Conservation (phyloP, 2,888 invertebrate species). For the Cosmia trapezina region DNA sequence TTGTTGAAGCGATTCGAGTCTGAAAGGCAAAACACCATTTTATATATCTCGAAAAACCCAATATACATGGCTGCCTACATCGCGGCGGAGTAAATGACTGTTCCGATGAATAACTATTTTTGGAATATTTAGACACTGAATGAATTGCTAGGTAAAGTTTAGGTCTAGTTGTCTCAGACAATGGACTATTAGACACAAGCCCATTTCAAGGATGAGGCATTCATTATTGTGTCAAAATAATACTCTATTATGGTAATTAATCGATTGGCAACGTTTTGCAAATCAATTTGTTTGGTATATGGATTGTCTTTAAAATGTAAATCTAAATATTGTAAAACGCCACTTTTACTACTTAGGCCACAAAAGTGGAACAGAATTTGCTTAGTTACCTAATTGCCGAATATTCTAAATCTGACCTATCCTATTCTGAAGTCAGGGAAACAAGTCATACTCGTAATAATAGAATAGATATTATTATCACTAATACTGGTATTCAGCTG, state of each 20-base stretch:
- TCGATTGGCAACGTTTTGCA: constrained; percentile 3
- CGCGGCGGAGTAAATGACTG: constrained; percentile 25
- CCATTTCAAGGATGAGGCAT: constrained; percentile 36
- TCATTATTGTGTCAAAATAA: constrained; percentile 39
- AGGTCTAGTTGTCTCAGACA: constrained; percentile 71
- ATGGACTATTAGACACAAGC: constrained; percentile 63
- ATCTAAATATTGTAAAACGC: not conserved
- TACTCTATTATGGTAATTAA: constrained; percentile 33
- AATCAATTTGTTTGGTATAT: not conserved
- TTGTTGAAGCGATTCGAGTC: constrained; percentile 99
- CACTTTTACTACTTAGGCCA: not conserved
- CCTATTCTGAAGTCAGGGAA: not conserved
- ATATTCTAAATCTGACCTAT: not conserved
- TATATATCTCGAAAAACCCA: constrained; percentile 26
- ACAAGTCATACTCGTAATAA: not conserved
- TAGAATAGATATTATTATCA: not conserved
- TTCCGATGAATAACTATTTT: constrained; percentile 18
- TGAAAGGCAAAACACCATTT: constrained; percentile 79
- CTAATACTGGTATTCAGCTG: too few species aligned
- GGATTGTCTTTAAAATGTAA: not conserved
- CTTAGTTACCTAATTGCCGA: not conserved
- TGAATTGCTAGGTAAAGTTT: constrained; percentile 48
- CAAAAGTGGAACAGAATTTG: not conserved
- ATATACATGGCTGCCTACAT: constrained; percentile 44
- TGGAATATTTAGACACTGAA: constrained; percentile 34